Conservation (phyloP, 2,113 vertebrate genomes). For the Synchiropus splendidus region DNA sequence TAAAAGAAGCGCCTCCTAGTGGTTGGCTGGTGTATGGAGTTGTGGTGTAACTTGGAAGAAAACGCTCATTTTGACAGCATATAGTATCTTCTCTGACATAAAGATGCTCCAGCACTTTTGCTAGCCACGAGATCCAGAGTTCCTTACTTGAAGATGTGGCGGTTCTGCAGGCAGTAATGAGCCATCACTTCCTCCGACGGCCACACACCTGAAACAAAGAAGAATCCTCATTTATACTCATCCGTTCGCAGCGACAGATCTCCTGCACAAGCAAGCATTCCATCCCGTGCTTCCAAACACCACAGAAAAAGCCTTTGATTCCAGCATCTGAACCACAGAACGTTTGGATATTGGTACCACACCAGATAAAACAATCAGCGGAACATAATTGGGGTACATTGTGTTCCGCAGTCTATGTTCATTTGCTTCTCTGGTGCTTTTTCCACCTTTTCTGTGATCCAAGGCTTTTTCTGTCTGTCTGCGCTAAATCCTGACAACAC, state of each 20-base stretch:
- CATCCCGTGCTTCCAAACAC: constrained; percentile 20
- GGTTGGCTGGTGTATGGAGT: too few species aligned
- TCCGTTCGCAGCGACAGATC: constrained; percentile 3
- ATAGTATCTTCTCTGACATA: too few species aligned
- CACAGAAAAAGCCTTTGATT: neutral
- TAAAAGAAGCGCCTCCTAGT: too few species aligned
- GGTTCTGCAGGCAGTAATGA: constrained; percentile 90
- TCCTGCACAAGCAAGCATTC: neutral
- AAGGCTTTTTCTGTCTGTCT: constrained; percentile 50
- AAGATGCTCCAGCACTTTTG: too few species aligned
- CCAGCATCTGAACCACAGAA: neutral
- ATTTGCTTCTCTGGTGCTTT: constrained; percentile 48
- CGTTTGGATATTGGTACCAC: neutral
- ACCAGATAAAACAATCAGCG: neutral
- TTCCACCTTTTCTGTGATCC: constrained; percentile 57
- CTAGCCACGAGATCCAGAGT: too few species aligned
- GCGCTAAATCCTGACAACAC: constrained; percentile 54
- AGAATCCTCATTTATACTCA: too few species aligned
- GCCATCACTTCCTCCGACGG: constrained; percentile 95
- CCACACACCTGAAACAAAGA: constrained; percentile 79
- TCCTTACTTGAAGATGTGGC: constrained; percentile 80
- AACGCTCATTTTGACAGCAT: too few species aligned
- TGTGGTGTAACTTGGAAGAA: too few species aligned
- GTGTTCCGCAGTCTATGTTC: constrained; percentile 39
- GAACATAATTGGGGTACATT: constrained; percentile 40